Conservation (phyloP, 1,140 invertebrate species). For the Protaetia brevitarsis region DNA sequence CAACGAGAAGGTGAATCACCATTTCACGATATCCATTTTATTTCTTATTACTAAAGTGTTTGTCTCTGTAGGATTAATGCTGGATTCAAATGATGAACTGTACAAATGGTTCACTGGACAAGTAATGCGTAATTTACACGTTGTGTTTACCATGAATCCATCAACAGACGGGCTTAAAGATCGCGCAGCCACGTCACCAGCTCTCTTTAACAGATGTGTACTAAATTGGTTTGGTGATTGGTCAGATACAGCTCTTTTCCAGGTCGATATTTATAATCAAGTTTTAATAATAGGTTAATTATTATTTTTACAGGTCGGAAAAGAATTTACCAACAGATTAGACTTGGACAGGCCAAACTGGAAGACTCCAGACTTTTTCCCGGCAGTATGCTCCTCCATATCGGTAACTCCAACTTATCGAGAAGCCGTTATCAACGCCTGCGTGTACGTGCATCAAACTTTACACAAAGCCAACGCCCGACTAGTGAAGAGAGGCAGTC, state of each 20-base stretch:
- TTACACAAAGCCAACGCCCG: constrained; percentile 90
- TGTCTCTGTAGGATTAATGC: constrained; percentile 71
- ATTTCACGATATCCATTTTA: too few species aligned
- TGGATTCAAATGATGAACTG: constrained; percentile 96
- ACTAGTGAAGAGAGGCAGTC: constrained; percentile 84
- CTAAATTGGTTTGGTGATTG: constrained; percentile 99
- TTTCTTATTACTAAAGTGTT: background rate
- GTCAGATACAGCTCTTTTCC: constrained; percentile 95
- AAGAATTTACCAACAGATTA: constrained; percentile 81
- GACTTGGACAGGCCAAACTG: constrained; percentile 82
- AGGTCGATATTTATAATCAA: constrained; percentile 57
- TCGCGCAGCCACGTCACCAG: constrained; percentile 96
- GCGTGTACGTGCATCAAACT: constrained; percentile 97
- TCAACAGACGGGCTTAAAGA: constrained; percentile 97
- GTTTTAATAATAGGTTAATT: background rate
- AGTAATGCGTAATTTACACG: constrained; percentile 98
- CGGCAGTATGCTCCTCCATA: constrained; percentile 75
- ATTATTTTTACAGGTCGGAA: constrained; percentile 65
- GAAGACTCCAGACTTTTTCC: constrained; percentile 84
- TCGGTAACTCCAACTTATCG: constrained; percentile 76
- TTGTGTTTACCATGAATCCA: constrained; percentile 99
- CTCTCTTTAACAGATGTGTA: constrained; percentile 98
- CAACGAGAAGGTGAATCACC: constrained; percentile 86
- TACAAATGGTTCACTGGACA: constrained; percentile 98
- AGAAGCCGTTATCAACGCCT: constrained; percentile 96